Base-by-base conservation (phyloP, 1,140 invertebrate genomes). In the Bombus waltoni region DNA sequence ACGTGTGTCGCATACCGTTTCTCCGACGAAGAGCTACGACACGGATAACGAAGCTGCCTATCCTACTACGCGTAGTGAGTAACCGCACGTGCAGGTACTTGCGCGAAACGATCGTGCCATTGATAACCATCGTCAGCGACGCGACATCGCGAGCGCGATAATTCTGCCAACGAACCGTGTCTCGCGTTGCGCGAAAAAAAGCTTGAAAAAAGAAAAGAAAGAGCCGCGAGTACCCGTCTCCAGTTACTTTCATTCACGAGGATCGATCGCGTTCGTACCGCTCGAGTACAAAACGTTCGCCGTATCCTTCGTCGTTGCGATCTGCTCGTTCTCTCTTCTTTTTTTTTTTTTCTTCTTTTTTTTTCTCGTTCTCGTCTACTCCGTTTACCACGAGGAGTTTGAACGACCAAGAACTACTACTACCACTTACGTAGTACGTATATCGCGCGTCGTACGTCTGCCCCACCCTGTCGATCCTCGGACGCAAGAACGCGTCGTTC, bases 161-260 rank as follows among this genome's bases (percentile, higher is more conserved):
- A 35, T 75, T 57, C 35, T 4, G 18, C 32, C 44, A 4, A 13
- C 73, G 73, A 75, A 15, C 9, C n/a, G n/a, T 2, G 15, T 66
- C 65, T 68, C 32, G 66, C 42, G 47, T 75, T n/a, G 73, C 73
- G 44, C n/a, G 32, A 35, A n/a, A n/a, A 15, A 75, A 53, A 53
- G 35, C 44, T 32, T 8, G 40, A 8, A 3, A 59, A 28, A n/a
- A 42, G 15, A 13, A 11, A 57, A 74, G 32, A 25, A 74, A 75
- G 28, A 66, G 15, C 32, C 28, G 10, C 13, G 18, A 57, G 47
- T 47, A 57, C 15, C 32, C 32, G 44, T 75, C 73, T 75, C 42
- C 32, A 11, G 44, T 75, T 74, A 74, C 73, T 25, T 75, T 75
- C 73, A 75, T 75, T 75, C 73, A 75, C 35, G 18, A 25, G 25